Conservation (phyloP, 2,888 invertebrate genomes). For the Gibbula magus region DNA sequence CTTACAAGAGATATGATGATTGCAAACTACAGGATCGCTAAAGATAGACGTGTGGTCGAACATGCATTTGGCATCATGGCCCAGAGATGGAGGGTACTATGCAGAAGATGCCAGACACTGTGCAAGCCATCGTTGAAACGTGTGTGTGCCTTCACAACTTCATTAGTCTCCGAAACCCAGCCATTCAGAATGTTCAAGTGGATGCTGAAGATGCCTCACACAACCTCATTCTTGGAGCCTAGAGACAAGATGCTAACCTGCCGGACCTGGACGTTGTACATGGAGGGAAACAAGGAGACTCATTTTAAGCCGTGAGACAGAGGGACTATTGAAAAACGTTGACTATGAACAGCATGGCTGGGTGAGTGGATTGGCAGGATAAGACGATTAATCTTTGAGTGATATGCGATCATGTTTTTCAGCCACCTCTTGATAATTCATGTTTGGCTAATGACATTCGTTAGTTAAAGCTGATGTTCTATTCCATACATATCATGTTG, state of each 20-base stretch:
- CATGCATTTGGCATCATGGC: neutral
- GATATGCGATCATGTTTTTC: too few relatives aligned
- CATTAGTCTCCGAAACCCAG: constrained; percentile 39
- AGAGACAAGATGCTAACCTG: constrained; percentile 1
- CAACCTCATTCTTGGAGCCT: neutral
- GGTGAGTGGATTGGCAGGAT: neutral
- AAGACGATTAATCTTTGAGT: neutral
- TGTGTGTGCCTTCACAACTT: constrained; percentile 46
- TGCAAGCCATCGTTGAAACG: constrained; percentile 32
- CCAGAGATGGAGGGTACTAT: neutral
- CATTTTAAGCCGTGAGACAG: neutral
- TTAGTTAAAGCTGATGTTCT: too few relatives aligned
- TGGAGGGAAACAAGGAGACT: neutral
- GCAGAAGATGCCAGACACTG: constrained; percentile 31
- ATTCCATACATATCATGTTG: too few relatives aligned
- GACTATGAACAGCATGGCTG: neutral
- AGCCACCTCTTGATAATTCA: too few relatives aligned
- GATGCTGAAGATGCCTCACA: too few relatives aligned
- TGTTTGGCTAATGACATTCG: too few relatives aligned
- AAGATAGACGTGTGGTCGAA: too few relatives aligned
- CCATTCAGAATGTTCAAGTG: constrained; percentile 27
- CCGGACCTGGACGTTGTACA: neutral
- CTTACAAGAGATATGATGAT: too few relatives aligned
- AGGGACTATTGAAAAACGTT: neutral
- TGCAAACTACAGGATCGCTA: too few relatives aligned